Percentiles rank a stretch among this genome's conserved stretches.
phyloP scores from a whole-genome alignment of 2,113 vertebrate species.

The Noctilio leporinus region DNA sequence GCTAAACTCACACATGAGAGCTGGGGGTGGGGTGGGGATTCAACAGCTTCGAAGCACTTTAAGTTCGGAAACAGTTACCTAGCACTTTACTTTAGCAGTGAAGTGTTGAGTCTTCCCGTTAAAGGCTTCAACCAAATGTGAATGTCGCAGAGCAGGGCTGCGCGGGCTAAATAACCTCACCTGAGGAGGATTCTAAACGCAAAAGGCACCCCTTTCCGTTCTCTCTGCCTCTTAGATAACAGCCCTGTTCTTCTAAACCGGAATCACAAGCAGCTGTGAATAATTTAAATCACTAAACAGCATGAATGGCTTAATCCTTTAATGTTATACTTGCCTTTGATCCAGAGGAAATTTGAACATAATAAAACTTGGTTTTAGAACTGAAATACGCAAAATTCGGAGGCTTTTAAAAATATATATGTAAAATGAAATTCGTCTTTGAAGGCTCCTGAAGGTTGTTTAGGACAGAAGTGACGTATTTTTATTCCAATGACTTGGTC shows the following conservation, averaged over 20 bases:
- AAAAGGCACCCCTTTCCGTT: constrained; percentile 47
- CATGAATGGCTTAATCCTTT: constrained; percentile 75
- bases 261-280: constrained; percentile 56
- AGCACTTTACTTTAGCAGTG: constrained; percentile 24
- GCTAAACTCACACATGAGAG: neutral
- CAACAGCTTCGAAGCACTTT: constrained; percentile 35
- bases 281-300: constrained; percentile 75
- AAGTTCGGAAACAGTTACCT: constrained; percentile 33
- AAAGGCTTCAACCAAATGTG: constrained; percentile 18
- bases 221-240: constrained; percentile 52
- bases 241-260: constrained; percentile 42
- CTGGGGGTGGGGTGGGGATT: neutral
- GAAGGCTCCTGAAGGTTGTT: constrained; percentile 44
- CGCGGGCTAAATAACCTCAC: constrained; percentile 33
- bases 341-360: constrained; percentile 74
- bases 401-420: neutral
- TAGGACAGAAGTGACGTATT: neutral
- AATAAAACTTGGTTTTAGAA: constrained; percentile 73
- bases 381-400: constrained; percentile 65
- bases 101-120: constrained; percentile 7
- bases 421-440: constrained; percentile 61
- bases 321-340: constrained; percentile 73
- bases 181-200: constrained; percentile 51
- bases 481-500: neutral
- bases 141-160: no score